Evolutionary conservation across 2,888 invertebrate species (phyloP).

Genomic region (Lysandra bellargus): DNA sequence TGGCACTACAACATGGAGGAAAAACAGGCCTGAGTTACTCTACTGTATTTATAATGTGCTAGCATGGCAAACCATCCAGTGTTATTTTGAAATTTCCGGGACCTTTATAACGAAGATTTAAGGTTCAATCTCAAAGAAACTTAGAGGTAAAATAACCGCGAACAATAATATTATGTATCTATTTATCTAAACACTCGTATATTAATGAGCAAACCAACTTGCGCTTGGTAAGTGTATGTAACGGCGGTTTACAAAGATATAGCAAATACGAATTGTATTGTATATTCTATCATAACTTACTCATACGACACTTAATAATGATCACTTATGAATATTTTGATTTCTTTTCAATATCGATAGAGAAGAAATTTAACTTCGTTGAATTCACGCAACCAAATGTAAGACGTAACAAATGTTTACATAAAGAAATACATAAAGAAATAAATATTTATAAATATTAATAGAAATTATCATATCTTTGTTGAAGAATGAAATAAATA

Average conservation of each 20-base stretch:
- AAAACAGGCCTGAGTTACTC: background rate
- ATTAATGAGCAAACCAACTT: constrained; percentile 37
- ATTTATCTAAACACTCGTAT: constrained; percentile 23
- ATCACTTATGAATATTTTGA: background rate
- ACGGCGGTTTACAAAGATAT: background rate
- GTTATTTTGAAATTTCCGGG: background rate
- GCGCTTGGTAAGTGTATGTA: constrained; percentile 33
- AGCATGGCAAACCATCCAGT: background rate
- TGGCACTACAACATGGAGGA: background rate
- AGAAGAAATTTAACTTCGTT: background rate
- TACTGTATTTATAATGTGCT: background rate
- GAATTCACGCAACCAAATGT: no score
- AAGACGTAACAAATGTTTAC: no score
- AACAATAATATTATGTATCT: background rate
- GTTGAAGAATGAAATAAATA: no score
- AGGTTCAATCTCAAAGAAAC: background rate
- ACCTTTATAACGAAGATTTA: background rate
- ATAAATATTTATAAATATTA: no score
- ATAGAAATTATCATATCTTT: no score
- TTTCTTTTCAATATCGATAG: background rate
- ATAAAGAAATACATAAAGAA: no score
- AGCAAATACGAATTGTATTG: background rate
- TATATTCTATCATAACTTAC: background rate
- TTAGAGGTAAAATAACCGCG: background rate
- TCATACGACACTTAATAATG: background rate